Conservation (phyloP, 2,113 vertebrate genomes). For the Tetraodon nigroviridis region DNA sequence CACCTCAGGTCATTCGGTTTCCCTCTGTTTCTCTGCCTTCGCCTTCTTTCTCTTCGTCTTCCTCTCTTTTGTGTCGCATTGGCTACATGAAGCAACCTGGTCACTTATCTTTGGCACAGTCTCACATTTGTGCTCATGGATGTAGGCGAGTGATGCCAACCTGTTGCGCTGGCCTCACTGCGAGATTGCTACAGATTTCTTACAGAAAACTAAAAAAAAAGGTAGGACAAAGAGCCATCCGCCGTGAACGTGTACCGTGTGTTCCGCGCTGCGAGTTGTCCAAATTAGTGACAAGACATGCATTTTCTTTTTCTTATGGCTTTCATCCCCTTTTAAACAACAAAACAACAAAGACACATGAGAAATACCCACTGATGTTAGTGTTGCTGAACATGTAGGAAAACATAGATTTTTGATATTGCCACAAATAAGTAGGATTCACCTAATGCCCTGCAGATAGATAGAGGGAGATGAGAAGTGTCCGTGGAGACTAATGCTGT, state of each 20-base stretch:
- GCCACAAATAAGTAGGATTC: constrained; percentile 99
- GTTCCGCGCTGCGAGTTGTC: constrained; percentile 42
- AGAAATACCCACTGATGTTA: constrained; percentile 75
- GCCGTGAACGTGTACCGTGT: constrained; percentile 29
- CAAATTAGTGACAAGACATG: constrained; percentile 72
- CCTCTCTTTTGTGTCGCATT: constrained; percentile 42
- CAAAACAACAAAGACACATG: constrained; percentile 68
- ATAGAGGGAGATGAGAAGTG: constrained; percentile 80
- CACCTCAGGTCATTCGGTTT: constrained; percentile 49
- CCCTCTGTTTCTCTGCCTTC: constrained; percentile 35
- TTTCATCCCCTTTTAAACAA: constrained; percentile 97
- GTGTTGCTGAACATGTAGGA: constrained; percentile 83
- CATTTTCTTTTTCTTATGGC: constrained; percentile 83
- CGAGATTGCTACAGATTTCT: constrained; percentile 72
- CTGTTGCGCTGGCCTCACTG: constrained; percentile 43
- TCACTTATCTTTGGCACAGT: constrained; percentile 75
- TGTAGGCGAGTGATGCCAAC: constrained; percentile 53
- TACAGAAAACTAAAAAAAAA: constrained; percentile 55
- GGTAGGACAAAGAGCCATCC: constrained; percentile 63
- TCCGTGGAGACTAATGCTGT: constrained; percentile 89
- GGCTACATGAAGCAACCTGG: constrained; percentile 73
- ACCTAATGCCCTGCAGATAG: constrained; percentile 99
- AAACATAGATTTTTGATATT: constrained; percentile 97
- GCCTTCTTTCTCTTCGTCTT: neutral
- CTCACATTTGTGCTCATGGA: constrained; percentile 73